Evolutionary conservation across 2,888 invertebrate genomes (phyloP), one percentile per base, ranked within the genome.

Genomic region (Melieria omissa): DNA sequence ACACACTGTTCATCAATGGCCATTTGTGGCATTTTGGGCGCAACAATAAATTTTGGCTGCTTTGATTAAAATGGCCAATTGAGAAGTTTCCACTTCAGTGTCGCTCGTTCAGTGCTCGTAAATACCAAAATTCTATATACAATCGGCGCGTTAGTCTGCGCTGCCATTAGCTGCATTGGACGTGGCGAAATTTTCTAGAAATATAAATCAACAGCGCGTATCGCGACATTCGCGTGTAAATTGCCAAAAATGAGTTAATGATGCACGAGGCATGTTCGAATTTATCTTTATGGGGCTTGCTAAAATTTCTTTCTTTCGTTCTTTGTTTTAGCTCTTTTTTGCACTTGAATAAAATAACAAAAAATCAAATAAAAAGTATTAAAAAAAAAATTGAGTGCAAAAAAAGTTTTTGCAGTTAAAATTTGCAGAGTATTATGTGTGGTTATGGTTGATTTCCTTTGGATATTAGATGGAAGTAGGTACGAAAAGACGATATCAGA

Each of bases 241-340:
- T 80, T 83, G 82, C 80, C 81, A 78, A 82, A 83, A 83, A 81
- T 82, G 81, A 82, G 82, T 81, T 83, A 83, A 81, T 82, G 81
- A 83, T 81, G 83, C 82, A 81, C 81, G 81, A 82, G 82, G 80
- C 83, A 81, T 81, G 81, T 81, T 81, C 83, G 83, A 81, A 82
- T 81, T 81, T 81, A 81, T 81, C 81, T 81, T 81, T 81, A 81
- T 83, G 80, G 82, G 55, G 46, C 55, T 61, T n/a, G 60, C 52
- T 52, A 67, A 67, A 67, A 52, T 41, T 52, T 52, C 52, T 60
- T 52, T n/a, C 10, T 47, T 0, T 16, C 14, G 9, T 12, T n/a
- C 5, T 57, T 67, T 49, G n/a, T 42, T 41, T 42, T 4, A 9
- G 7, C 6, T n/a, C 42, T 60, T 49, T 49, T 3, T n/a, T 47